Evolutionary conservation across 2,113 vertebrate genomes (phyloP).

Genomic region (Silurus asotus): DNA sequence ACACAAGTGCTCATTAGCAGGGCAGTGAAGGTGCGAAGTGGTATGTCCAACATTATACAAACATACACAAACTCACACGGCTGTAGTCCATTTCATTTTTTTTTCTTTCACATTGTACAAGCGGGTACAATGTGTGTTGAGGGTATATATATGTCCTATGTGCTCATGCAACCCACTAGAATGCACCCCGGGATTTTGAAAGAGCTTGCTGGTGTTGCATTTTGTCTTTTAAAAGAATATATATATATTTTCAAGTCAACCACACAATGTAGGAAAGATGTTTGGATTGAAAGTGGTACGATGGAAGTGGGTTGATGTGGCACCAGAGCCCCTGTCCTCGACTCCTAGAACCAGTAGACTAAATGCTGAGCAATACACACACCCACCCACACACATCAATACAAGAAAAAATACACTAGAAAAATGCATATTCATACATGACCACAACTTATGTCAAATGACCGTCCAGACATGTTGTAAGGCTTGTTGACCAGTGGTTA

Average conservation of each 20-base stretch:
- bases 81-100: not conserved
- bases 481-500: constrained; percentile 57
- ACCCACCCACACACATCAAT: not conserved
- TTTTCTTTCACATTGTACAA: not conserved
- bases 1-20: constrained; percentile 76
- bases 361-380: not conserved
- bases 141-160: not conserved
- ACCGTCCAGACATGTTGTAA: too few relatives aligned
- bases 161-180: not conserved
- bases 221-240: not conserved
- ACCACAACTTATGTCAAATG: constrained; percentile 61
- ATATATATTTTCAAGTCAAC: not conserved
- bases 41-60: constrained; percentile 64
- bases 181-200: not conserved
- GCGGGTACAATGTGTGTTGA: not conserved
- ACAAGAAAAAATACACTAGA: not conserved
- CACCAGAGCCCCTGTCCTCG: not conserved
- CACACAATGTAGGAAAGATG: not conserved
- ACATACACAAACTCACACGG: constrained; percentile 5
- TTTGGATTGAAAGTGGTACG: not conserved
- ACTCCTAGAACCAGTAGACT: not conserved
- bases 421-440: constrained; percentile 9
- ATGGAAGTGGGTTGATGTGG: not conserved
- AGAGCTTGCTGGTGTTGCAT: not conserved
- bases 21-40: constrained; percentile 70